Evolutionary conservation across 2,888 invertebrate genomes (phyloP).

Genomic region (Megamerina dolium): DNA sequence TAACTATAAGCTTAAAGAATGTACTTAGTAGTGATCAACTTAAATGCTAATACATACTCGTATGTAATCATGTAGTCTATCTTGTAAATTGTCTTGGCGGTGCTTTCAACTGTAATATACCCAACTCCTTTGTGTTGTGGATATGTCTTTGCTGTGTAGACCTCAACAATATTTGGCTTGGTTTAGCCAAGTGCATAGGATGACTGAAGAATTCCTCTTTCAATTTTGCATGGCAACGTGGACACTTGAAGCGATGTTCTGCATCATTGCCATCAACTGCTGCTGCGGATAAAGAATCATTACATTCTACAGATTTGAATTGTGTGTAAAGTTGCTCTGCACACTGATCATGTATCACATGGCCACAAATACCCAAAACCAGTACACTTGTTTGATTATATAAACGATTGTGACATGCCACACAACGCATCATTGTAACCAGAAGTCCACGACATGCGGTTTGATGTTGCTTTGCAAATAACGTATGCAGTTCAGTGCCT

Average conservation of each 20-base stretch:
- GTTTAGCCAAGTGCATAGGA: conserved; percentile 35
- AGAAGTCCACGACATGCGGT: conserved; percentile 42
- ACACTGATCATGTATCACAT: conserved; percentile 44
- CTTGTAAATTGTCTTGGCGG: conserved; percentile 43
- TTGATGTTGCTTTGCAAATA: conserved; percentile 37
- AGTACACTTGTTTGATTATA: conserved; percentile 38
- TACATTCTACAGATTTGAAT: too few relatives aligned
- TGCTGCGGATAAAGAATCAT: conserved; percentile 1
- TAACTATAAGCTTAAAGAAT: too few relatives aligned
- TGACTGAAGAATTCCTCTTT: conserved; percentile 22
- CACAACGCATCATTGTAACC: conserved; percentile 44
- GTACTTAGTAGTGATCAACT: too few relatives aligned
- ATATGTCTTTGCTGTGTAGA: conserved; percentile 6
- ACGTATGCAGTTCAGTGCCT: conserved; percentile 62
- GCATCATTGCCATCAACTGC: conserved; percentile 14
- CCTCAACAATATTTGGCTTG: conserved; percentile 30
- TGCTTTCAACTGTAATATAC: conserved; percentile 43
- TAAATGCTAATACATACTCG: too few relatives aligned
- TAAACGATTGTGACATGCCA: conserved; percentile 41
- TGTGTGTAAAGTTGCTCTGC: conserved; percentile 14
- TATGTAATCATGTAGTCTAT: too few relatives aligned
- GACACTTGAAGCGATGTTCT: conserved; percentile 27
- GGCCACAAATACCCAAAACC: conserved; percentile 42
- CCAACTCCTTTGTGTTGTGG: conserved; percentile 25
- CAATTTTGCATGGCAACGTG: conserved; percentile 34